Evolutionary conservation across 2,113 vertebrate genomes (phyloP), one percentile per base, ranked within the genome.

Genomic region (Lampris megalopsis): DNA sequence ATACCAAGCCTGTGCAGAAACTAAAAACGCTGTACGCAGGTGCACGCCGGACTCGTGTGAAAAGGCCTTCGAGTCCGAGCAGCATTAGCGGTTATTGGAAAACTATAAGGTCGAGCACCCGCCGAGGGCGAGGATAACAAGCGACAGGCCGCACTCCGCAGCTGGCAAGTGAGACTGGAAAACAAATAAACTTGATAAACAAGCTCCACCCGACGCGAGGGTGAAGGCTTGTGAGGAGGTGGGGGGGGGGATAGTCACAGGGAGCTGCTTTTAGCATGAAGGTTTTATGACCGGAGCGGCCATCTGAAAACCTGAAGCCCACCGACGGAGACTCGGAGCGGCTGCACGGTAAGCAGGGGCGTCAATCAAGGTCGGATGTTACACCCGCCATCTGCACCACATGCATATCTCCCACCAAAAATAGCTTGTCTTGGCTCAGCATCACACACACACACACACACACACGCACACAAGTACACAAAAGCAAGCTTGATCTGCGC

Each of bases 191-290:
- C 73, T 73, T 70, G 35, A 48, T 66, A 52, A 41, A 35, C 2
- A 5, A 57, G 35, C 9, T 48, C 48, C 2, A 60, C n/a, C 10
- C 35, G 57, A 49, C 1, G 24, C 9, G 13, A 13, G 11, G n/a
- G 38, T 42, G 38, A 61, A 42, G 9, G 1, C 0, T 24, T 36
- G 36, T 35, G 58, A 13, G 37, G n/a, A 9, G 60, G 41, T 9
- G 13, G 3, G 13, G 10, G 9, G 0, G n/a, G 24, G 24, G 24
- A 24, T 37, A 9, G 62, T 40, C 61, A 40, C 2, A 50, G 24
- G 24, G 24, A 24, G 11, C 42, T 37, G 68, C 68, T 85, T 82
- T 86, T 72, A 75, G 45, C 45, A 83, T 81, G 74, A 78, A 84
- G 41, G 65, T 86, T 79, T 80, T 9, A n/a, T 73, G 67, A 83